Evolutionary conservation across 2,113 vertebrate species (phyloP), one percentile per base, ranked within the genome.

Genomic region (Zapornia atra): DNA sequence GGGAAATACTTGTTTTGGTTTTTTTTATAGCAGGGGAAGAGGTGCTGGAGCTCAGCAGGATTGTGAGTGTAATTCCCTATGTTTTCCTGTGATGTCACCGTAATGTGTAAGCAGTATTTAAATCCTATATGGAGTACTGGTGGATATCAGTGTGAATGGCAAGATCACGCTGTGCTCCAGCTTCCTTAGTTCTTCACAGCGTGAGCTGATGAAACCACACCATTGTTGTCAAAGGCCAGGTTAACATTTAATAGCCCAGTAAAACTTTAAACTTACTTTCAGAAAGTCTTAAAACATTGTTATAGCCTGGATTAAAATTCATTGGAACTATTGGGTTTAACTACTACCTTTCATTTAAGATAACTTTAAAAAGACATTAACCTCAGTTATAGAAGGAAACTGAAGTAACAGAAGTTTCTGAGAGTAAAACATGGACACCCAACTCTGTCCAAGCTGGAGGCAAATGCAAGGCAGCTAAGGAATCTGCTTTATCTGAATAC

Each of bases 241-340:
- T 97, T 97, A 97, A 95, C 92, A 73, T 96, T 96, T 96, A 95
- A 96, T 92, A 96, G 92, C 60, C 69, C 72, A 90, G 95, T 95
- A 95, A 96, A 97, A 96, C 82, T 95, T 97, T 93, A 97, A 96
- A 86, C 86, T 94, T 94, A 93, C 72, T 94, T 95, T 88, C 40
- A 75, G 80, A 96, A 96, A 82, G 88, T 91, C 76, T 92, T 94
- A 95, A 96, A 93, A 81, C 60, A 57, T 81, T 94, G 70, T 91
- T 89, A 94, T 84, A 91, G 81, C 72, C 80, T 88, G 76, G 91
- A 96, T 96, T 96, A 84, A 96, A 96, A 96, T 81, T 91, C 89
- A 87, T 77, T 65, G 66, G 34, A 89, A 87, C 73, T 87, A 54
- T 82, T 87, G 69, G 50, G 48, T 81, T 94, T 91, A 94, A 90